These are phyloP conservation scores for Anoplopoma fimbria DNA, from an alignment of 2,113 vertebrate genomes.

Conservation along the genomic window DNA sequence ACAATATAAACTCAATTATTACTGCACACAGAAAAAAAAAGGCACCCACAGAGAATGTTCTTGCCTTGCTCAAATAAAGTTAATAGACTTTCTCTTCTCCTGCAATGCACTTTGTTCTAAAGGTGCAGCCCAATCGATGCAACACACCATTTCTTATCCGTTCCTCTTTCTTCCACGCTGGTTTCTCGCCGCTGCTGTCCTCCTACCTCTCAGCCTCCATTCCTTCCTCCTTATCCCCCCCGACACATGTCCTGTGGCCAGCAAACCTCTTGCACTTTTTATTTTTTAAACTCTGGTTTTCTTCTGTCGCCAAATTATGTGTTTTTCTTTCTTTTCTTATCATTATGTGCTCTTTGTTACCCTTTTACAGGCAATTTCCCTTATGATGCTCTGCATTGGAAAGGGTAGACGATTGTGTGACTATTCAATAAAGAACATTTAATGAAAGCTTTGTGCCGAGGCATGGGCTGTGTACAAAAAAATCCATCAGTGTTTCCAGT, in stretches of 20 bases:
- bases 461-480: background rate
- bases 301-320: background rate
- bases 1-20: background rate
- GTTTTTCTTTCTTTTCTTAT: constrained; percentile 4
- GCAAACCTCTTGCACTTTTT: constrained; percentile 36
- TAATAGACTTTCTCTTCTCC: background rate
- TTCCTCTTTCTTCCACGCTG: background rate
- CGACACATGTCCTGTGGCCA: constrained; percentile 25
- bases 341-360: constrained; percentile 39
- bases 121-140: background rate
- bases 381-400: constrained; percentile 35
- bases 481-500: constrained; percentile 28
- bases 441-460: constrained; percentile 42
- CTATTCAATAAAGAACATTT: constrained; percentile 27
- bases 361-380: constrained; percentile 35
- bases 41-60: background rate
- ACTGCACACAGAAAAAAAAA: background rate
- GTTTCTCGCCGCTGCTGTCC: background rate
- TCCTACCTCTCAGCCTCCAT: constrained; percentile 2
- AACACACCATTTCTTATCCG: background rate
- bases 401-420: constrained; percentile 27
- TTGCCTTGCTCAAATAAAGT: background rate
- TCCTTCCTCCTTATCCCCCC: constrained; percentile 14
- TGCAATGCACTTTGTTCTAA: background rate
- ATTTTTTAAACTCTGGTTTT: background rate